These are phyloP conservation scores for Ypsolopha sequella DNA, from an alignment of 2,888 invertebrate genomes.

Conservation along the genomic window DNA sequence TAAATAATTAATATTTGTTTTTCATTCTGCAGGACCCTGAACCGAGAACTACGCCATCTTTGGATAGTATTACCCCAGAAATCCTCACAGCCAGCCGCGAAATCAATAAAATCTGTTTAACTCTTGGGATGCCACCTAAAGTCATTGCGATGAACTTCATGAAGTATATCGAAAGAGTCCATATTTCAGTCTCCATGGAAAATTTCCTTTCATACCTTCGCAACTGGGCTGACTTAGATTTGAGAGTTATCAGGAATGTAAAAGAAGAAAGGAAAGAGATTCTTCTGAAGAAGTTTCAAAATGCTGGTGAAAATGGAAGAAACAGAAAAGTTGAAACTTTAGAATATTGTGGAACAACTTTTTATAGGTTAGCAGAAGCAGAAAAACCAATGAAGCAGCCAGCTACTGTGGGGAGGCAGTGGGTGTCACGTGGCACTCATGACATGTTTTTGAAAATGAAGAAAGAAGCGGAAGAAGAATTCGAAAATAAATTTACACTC, in stretches of 20 bases:
- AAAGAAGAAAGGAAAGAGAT: not conserved
- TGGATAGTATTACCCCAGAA: not conserved
- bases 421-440: no score
- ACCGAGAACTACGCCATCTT: no score
- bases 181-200: not conserved
- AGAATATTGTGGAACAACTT: no score
- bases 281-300: not conserved
- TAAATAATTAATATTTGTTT: no score
- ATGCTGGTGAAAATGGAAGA: not conserved
- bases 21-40: no score
- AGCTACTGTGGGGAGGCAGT: no score
- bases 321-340: no score
- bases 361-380: no score
- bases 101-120: not conserved
- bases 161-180: not conserved
- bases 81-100: not conserved
- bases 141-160: not conserved
- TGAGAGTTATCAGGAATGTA: not conserved
- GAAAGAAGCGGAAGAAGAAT: no score
- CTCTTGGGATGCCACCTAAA: not conserved
- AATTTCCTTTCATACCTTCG: not conserved
- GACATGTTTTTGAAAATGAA: no score
- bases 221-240: not conserved
- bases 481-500: no score
- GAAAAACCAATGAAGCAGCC: no score